Evolutionary conservation across 2,888 invertebrate species (phyloP), one percentile per base, ranked within the genome.

Genomic region (Entomobrya proxima): DNA sequence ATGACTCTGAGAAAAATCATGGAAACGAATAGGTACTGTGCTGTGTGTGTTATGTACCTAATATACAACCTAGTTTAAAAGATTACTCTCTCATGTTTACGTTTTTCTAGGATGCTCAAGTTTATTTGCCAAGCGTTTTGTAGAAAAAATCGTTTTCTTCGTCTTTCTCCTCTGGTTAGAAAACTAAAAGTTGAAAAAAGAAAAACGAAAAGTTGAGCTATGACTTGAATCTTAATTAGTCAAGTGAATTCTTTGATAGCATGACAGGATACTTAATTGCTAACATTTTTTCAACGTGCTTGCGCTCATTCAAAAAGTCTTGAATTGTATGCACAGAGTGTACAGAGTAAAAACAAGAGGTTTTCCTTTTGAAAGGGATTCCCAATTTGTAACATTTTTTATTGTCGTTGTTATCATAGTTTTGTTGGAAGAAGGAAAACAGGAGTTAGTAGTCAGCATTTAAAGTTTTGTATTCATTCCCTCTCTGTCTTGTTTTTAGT

Each of bases 171-270:
- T n/a, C n/a, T n/a, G n/a, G n/a, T n/a, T n/a, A n/a, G n/a, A 40
- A 52, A 21, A 52, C 21, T 21, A 52, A 21, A 9, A 1, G 21
- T 18, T 15, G 3, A 52, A 24, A 64, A 18, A 69, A 21, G 40
- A 40, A 11, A 72, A 47, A 52, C 15, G 75, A 58, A 47, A 78
- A 55, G 44, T 58, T 74, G 50, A 58, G 40, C 44, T 55, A 81
- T 74, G 81, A 61, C 58, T 72, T 81, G 81, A 81, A 81, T 81
- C 58, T 74, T 81, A 81, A 81, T 81, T 81, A 81, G 37, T 50
- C 64, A 72, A 40, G 32, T 47, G 55, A 58, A 78, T 64, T 40
- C 47, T 40, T n/a, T 75, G 75, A 75, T 75, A 32, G 24, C 37
- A 37, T 75, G 52, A 75, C 75, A 75, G 44, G 30, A 72, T 47